Percentiles rank a stretch among this genome's conserved stretches.
Evolutionary conservation across 2,113 vertebrate genomes (phyloP).

Genomic region (Nothobranchius furzeri): DNA sequence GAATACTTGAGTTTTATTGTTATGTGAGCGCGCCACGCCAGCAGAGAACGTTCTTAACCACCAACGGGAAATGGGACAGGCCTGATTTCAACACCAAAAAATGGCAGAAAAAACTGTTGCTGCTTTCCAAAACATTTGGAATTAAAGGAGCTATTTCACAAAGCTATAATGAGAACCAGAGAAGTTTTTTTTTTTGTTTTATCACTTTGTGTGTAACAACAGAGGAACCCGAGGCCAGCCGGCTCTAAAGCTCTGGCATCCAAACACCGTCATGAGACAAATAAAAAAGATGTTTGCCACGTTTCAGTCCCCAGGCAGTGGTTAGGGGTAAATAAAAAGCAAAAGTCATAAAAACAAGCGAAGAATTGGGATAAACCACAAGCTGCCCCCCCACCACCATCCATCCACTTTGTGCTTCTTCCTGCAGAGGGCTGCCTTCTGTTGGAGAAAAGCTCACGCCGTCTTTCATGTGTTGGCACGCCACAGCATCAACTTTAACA

Average conservation of each 20-base stretch:
- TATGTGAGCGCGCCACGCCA: slow-evolving; percentile 55
- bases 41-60: slow-evolving; percentile 55
- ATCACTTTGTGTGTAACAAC: slow-evolving; percentile 51
- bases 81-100: slow-evolving; percentile 49
- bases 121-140: slow-evolving; percentile 67
- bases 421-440: slow-evolving; percentile 69
- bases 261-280: slow-evolving; percentile 51
- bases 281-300: slow-evolving; percentile 64
- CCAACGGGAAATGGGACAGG: slow-evolving; percentile 65
- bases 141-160: slow-evolving; percentile 69
- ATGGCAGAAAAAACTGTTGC: slow-evolving; percentile 28
- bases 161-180: slow-evolving; percentile 72
- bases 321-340: slow-evolving; percentile 65
- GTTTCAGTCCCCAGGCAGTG: slow-evolving; percentile 47
- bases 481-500: slow-evolving; percentile 52
- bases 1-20: slow-evolving; percentile 75
- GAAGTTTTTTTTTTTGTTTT: slow-evolving; percentile 47
- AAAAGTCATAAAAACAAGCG: slow-evolving; percentile 58
- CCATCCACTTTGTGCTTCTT: slow-evolving; percentile 38
- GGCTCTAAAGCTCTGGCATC: slow-evolving; percentile 52
- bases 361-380: slow-evolving; percentile 29
- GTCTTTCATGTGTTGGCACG: slow-evolving; percentile 64
- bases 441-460: slow-evolving; percentile 65
- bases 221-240: slow-evolving; percentile 35
- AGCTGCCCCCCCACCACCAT: slow-evolving; percentile 1